A percentile compares a stretch with the other conserved stretches of the same genome.
phyloP scores from a whole-genome alignment of 2,113 vertebrate genomes.

The Sceloporus tristichus region DNA sequence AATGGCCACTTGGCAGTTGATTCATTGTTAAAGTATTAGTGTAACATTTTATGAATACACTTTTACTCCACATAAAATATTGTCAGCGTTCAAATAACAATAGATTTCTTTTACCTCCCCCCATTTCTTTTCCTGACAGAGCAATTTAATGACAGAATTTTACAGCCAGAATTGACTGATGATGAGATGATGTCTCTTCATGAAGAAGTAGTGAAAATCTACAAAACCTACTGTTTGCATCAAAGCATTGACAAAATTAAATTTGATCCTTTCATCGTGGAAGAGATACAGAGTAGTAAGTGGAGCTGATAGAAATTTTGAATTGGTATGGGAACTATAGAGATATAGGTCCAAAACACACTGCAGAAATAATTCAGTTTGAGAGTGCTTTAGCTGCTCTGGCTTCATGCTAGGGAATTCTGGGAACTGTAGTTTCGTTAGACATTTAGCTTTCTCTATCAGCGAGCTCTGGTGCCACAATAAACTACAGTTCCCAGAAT shows the following conservation, averaged over 20 bases:
- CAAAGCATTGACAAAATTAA: slow-evolving; percentile 96
- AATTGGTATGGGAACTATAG: background rate
- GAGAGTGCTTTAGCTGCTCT: too few relatives aligned
- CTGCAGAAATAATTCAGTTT: too few relatives aligned
- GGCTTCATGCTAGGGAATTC: too few relatives aligned
- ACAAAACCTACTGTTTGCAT: slow-evolving; percentile 93
- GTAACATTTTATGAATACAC: background rate
- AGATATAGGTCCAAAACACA: background rate
- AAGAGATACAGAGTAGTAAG: slow-evolving; percentile 92
- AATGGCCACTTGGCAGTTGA: background rate
- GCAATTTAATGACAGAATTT: slow-evolving; percentile 96
- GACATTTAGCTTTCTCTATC: too few relatives aligned
- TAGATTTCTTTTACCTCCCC: slow-evolving; percentile 25
- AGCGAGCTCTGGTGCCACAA: too few relatives aligned
- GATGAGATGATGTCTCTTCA: slow-evolving; percentile 88
- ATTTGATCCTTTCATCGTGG: slow-evolving; percentile 92
- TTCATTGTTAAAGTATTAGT: background rate
- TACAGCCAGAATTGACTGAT: slow-evolving; percentile 90
- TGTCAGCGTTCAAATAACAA: background rate
- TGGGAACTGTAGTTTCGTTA: too few relatives aligned
- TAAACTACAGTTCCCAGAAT: too few relatives aligned
- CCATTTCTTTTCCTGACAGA: slow-evolving; percentile 77
- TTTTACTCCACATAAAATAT: background rate
- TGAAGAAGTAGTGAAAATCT: slow-evolving; percentile 91
- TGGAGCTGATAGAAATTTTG: slow-evolving; percentile 47